These are phyloP conservation scores for Fragum sueziense DNA, from an alignment of 2,888 invertebrate species.

Conservation along the genomic window DNA sequence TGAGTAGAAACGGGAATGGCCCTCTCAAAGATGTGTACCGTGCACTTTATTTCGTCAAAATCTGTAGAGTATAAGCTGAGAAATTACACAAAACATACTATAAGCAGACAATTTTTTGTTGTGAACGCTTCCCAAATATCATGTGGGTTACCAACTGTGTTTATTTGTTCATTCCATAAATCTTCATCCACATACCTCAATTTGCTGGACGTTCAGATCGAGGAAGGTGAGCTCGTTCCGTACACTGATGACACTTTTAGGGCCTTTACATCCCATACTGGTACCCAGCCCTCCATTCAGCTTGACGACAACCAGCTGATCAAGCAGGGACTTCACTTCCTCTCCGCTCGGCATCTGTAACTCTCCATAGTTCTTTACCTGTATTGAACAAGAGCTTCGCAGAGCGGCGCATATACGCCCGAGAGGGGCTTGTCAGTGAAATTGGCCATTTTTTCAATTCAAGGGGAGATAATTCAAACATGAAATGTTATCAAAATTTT, in stretches of 20 bases:
- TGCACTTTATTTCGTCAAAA: too few species aligned
- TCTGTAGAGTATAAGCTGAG: too few species aligned
- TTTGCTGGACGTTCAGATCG: slow-evolving; percentile 82
- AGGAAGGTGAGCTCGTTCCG: slow-evolving; percentile 82
- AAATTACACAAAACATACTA: background rate
- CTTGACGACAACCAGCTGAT: slow-evolving; percentile 82
- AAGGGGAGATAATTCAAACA: too few species aligned
- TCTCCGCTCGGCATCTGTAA: slow-evolving; percentile 57
- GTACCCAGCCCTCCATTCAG: slow-evolving; percentile 83
- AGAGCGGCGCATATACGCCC: too few species aligned
- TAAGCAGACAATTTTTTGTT: background rate
- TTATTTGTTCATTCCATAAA: too few species aligned
- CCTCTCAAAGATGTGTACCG: too few species aligned
- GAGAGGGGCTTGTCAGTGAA: too few species aligned
- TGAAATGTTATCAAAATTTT: too few species aligned
- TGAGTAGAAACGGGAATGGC: too few species aligned
- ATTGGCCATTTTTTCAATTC: too few species aligned
- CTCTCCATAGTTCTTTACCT: slow-evolving; percentile 73
- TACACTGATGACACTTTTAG: slow-evolving; percentile 82
- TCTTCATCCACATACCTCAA: slow-evolving; percentile 80
- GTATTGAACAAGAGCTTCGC: too few species aligned
- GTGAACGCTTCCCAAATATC: background rate
- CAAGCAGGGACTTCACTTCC: slow-evolving; percentile 73
- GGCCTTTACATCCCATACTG: slow-evolving; percentile 83
- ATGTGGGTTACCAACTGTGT: too few species aligned